Evolutionary conservation across 2,113 vertebrate genomes (phyloP), one percentile per base, ranked within the genome.

Genomic region (Cyphomyrus discorhynchus): DNA sequence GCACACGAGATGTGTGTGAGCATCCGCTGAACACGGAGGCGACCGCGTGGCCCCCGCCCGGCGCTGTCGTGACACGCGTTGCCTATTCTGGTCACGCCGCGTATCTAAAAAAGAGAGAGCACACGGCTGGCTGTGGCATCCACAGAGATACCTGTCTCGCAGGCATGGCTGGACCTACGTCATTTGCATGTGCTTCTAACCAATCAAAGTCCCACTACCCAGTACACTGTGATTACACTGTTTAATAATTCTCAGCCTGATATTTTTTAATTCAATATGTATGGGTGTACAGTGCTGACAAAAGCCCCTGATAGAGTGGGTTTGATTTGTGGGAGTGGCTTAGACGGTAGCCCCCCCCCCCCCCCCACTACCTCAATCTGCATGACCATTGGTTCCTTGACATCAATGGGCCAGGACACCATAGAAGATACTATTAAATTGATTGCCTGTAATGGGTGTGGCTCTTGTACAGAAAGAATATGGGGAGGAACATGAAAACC

Each of bases 181-280:
- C 50, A 91, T 89, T 93, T 93, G 91, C 87, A 90, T 89, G 95
- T 93, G 91, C 88, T 92, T 92, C 53, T 45, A 93, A 58, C 92
- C 91, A 94, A 92, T 94, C 91, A 93, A 70, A 77, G 91, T 94
- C 80, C 89, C 92, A 88, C 93, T 94, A 91, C 93, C 93, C 89
- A 88, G 90, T 90, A 94, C 94, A 93, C 17, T 89, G 91, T 89
- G 91, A 94, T 19, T 53, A 53, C 17, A 94, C 91, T 58, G 92
- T 24, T 92, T 91, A 93, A 95, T 95, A 94, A 95, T 94, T 94
- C 77, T 92, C 47, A 93, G 92, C 24, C 91, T 89, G 93, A 88
- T 93, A 93, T 93, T 93, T 95, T 53, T 53, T 19, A 88, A 50
- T 39, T n/a, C 17, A 27, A 10, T 45, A 21, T 53, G 27, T 27